A percentile compares a stretch with the other conserved stretches of the same genome.
Evolutionary conservation across 2,113 vertebrate species (phyloP).

Genomic region (Orientallactaga bullata): DNA sequence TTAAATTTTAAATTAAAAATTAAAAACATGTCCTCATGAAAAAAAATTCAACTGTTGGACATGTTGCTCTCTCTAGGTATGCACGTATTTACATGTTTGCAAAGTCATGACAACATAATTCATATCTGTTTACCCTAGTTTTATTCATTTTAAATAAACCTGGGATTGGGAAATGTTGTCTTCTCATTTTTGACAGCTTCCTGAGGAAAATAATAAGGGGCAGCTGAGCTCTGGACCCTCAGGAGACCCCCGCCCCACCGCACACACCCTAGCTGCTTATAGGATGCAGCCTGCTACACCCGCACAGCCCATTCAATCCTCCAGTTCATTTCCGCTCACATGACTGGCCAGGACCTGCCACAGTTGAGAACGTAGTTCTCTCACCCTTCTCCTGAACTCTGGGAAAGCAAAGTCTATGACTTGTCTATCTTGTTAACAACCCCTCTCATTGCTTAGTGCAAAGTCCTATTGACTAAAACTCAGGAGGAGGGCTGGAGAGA

Average conservation of each 20-base stretch:
- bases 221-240: background rate
- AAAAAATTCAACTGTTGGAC: background rate
- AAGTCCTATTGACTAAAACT: background rate
- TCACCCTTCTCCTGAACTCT: background rate
- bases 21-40: background rate
- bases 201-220: background rate
- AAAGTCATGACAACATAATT: background rate
- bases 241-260: background rate
- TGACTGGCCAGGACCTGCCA: background rate
- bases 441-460: background rate
- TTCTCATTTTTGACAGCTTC: background rate
- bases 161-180: background rate
- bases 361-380: background rate
- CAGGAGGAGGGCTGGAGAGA: no score
- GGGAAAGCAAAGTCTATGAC: background rate
- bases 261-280: background rate
- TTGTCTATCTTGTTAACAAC: background rate
- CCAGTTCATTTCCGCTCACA: fast-evolving
- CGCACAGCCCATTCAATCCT: background rate
- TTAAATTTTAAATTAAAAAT: no score
- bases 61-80: background rate
- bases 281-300: fast-evolving
- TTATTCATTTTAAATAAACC: background rate
- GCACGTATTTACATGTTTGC: background rate
- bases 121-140: background rate